Conservation (phyloP, 2,888 invertebrate species). For the Tenthredo notha region DNA sequence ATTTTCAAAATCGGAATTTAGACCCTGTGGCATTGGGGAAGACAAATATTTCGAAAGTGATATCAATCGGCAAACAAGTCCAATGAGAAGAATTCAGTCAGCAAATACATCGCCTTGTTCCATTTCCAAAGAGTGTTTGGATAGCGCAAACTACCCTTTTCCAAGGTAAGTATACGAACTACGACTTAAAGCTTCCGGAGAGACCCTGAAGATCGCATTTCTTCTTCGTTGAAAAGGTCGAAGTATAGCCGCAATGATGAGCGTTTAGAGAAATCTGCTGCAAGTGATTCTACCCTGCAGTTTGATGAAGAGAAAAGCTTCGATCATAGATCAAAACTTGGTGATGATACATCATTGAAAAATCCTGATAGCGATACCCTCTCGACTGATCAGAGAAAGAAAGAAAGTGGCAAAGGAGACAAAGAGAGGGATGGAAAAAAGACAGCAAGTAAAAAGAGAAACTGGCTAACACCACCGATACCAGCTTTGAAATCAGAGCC, state of each 20-base stretch:
- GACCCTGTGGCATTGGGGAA: constrained; percentile 37
- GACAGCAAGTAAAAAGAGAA: neutral
- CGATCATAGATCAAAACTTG: neutral
- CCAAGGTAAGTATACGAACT: neutral
- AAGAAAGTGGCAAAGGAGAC: neutral
- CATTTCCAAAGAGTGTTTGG: constrained; percentile 14
- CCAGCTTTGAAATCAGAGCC: constrained; percentile 21
- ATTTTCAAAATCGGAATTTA: constrained; percentile 22
- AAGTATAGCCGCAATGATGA: neutral
- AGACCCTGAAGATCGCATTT: neutral
- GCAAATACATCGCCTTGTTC: constrained; percentile 39
- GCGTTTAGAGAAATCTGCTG: neutral
- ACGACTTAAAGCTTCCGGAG: neutral
- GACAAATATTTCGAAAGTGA: neutral
- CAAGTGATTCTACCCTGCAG: neutral
- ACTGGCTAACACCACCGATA: neutral
- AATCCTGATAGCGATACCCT: neutral
- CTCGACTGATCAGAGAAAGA: neutral
- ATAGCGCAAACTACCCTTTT: neutral
- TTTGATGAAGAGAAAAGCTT: neutral
- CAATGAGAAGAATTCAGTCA: constrained; percentile 31
- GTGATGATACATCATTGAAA: neutral
- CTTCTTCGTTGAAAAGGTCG: neutral
- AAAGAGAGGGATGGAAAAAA: neutral
- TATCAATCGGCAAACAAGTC: constrained; percentile 18